phyloP scores from a whole-genome alignment of 1,140 invertebrate species.

The Procambarus virginalis region DNA sequence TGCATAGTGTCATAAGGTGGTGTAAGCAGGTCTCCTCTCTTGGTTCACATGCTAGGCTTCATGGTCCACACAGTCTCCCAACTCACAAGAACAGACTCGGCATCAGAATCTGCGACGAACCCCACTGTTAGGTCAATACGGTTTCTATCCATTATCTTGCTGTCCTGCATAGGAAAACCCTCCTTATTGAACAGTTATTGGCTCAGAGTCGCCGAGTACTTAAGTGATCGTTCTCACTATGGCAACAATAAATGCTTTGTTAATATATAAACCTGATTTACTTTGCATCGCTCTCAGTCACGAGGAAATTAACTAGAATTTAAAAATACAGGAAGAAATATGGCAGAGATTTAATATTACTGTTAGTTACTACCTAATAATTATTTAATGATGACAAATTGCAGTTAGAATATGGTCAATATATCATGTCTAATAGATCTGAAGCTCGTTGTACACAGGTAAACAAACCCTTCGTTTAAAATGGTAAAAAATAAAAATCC shows the following conservation, averaged over 20 bases:
- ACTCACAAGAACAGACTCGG: not conserved
- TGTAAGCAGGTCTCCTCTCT: too few relatives aligned
- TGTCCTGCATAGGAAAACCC: not conserved
- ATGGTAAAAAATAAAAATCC: not conserved
- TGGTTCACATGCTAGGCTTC: too few relatives aligned
- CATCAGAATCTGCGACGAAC: not conserved
- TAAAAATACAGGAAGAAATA: not conserved
- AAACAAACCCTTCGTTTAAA: not conserved
- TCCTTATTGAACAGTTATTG: not conserved
- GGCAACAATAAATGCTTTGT: not conserved
- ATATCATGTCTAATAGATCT: not conserved
- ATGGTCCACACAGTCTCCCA: too few relatives aligned
- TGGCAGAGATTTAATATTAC: not conserved
- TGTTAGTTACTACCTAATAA: not conserved
- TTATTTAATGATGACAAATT: not conserved
- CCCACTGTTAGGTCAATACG: not conserved
- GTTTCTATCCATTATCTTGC: not conserved
- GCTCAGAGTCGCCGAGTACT: not conserved
- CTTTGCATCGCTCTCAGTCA: constrained; percentile 19
- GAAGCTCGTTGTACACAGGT: not conserved
- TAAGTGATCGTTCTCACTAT: not conserved
- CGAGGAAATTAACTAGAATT: not conserved
- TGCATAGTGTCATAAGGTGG: too few relatives aligned
- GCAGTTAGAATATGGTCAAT: not conserved
- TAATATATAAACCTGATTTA: constrained; percentile 25